Evolutionary conservation across 2,888 invertebrate genomes (phyloP), one percentile per base, ranked within the genome.

Genomic region (Synanthedon tipuliformis): DNA sequence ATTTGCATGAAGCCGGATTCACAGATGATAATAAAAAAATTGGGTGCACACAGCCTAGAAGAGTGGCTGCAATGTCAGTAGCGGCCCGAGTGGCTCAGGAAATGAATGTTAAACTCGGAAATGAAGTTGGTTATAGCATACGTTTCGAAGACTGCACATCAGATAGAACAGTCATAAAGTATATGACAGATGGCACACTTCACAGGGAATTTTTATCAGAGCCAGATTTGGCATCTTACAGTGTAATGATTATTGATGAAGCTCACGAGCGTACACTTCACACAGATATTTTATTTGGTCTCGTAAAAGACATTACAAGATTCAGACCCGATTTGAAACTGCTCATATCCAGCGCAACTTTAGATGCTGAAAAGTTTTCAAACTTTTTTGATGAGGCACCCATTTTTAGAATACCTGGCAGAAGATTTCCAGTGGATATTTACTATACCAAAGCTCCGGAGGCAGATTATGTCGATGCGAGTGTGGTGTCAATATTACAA

Each of bases 51-150:
- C 98, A 98, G 77, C 99, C 99, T 0, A 89, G 99, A 59, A 89
- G 99, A 77, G 99, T 99, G 2, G 99, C 99, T 18, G 98, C 99
- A 3, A 99, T 99, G 99, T 97, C 97, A n/a, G 99, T 99, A 18
- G 96, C 99, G 16, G 94, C 98, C 3, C 91, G 99, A 75, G 99
- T 99, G 1, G 96, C 99, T 3, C 95, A 99, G 75, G 99, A 99
- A 90, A 96, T 99, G 95, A 92, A 92, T 61, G 95, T 96, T 0
- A 99, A 99, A 84, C 88, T 99, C 27, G 99, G 99, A 51, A 95
- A 95, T 77, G 95, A 95, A 88, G 95, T 95, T 51, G 94, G 94
- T 4, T 94, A 94, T 64, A 93, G 94, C 59, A 99, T 99, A 68
- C 90, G 99, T 64, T 99, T 99, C 88, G 99, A 99, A 87, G 99